Conservation (phyloP, 2,888 invertebrate species). For the Agrochola litura region DNA sequence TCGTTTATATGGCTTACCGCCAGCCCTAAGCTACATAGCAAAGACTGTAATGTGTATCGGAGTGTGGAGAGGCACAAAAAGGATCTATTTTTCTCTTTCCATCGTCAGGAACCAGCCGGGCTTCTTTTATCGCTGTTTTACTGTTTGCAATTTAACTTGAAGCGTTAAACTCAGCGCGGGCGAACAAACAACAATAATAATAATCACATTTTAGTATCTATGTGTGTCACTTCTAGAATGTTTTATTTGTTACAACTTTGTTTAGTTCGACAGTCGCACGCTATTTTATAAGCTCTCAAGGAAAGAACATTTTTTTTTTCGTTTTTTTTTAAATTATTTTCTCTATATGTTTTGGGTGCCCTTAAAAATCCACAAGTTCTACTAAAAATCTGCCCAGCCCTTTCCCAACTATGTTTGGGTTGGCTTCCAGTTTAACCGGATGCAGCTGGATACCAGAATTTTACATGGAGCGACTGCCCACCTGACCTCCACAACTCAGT, state of each 20-base stretch:
- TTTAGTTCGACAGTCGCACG: slow-evolving; percentile 21
- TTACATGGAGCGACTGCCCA: too few relatives aligned
- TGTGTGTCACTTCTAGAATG: slow-evolving; percentile 65
- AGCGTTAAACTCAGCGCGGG: slow-evolving; percentile 80
- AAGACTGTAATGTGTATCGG: slow-evolving; percentile 60
- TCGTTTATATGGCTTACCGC: neutral
- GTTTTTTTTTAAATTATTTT: neutral
- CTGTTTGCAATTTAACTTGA: slow-evolving; percentile 87
- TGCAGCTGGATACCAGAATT: too few relatives aligned
- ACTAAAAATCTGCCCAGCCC: neutral
- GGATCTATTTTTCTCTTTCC: slow-evolving; percentile 73
- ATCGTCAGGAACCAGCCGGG: slow-evolving; percentile 79
- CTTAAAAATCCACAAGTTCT: neutral
- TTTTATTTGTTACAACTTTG: slow-evolving; percentile 42
- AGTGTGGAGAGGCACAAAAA: slow-evolving; percentile 66
- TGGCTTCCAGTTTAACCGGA: too few relatives aligned
- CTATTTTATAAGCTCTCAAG: slow-evolving; percentile 5
- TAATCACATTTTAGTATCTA: slow-evolving; percentile 76
- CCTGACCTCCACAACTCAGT: too few relatives aligned
- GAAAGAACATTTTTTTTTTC: neutral
- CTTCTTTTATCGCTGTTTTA: slow-evolving; percentile 87
- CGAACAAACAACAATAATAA: slow-evolving; percentile 81
- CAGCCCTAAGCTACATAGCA: slow-evolving; percentile 60
- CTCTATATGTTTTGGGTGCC: neutral
- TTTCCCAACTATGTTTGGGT: too few relatives aligned